Conservation (phyloP, 2,888 invertebrate genomes). For the Parasteatoda lunata region DNA sequence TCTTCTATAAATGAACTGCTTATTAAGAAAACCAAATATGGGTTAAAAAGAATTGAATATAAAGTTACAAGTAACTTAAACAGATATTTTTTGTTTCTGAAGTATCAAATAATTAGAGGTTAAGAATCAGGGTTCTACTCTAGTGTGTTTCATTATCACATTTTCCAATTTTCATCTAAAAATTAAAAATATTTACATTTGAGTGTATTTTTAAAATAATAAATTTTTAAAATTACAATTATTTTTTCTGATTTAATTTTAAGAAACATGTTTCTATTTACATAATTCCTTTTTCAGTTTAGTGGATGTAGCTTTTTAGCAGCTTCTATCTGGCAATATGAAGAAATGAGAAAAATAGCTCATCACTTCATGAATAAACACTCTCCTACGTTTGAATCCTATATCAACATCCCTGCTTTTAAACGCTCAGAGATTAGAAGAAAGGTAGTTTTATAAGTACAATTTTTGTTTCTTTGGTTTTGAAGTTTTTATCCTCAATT, state of each 20-base stretch:
- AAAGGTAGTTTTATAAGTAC: slow-evolving; percentile 64
- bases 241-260: background rate
- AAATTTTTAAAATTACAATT: background rate
- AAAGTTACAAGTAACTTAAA: no score
- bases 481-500: background rate
- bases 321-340: slow-evolving; percentile 92
- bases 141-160: no score
- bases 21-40: no score
- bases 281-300: slow-evolving; percentile 77
- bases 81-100: no score
- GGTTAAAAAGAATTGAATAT: no score
- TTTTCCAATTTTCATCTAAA: background rate
- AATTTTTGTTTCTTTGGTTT: background rate
- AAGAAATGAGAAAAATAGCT: slow-evolving; percentile 76
- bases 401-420: slow-evolving; percentile 66
- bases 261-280: background rate
- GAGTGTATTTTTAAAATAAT: background rate
- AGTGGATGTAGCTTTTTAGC: slow-evolving; percentile 82
- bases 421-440: slow-evolving; percentile 70
- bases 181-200: background rate
- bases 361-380: slow-evolving; percentile 16
- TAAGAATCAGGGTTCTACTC: no score
- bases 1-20: no score
- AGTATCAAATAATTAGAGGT: no score
- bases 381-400: slow-evolving; percentile 43